Percentiles rank a stretch among this genome's conserved stretches.
These are phyloP conservation scores for Lamellibrachia satsuma DNA, from an alignment of 2,888 invertebrate genomes.

Conservation along the genomic window DNA sequence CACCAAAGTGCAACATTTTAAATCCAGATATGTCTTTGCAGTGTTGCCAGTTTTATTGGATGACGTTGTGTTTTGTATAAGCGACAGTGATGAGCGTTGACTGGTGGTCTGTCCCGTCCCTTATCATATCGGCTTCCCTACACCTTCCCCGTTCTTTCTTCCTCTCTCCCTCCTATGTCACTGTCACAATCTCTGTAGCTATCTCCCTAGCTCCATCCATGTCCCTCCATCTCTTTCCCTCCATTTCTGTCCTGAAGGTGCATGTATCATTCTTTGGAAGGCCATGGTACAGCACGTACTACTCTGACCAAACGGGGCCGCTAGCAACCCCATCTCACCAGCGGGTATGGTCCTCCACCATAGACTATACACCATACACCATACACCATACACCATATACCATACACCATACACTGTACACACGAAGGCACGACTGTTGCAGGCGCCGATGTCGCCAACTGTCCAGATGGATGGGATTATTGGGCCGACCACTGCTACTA, in stretches of 20 bases:
- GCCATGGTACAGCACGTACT: too few relatives aligned
- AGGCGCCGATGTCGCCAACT: background rate
- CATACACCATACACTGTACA: background rate
- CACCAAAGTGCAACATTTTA: too few relatives aligned
- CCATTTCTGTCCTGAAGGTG: too few relatives aligned
- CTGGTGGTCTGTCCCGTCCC: background rate
- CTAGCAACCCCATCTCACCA: too few relatives aligned
- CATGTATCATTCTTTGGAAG: too few relatives aligned
- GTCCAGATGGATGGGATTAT: background rate
- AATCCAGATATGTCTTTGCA: too few relatives aligned
- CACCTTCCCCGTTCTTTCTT: background rate
- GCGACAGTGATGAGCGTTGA: background rate
- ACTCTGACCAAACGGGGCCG: too few relatives aligned
- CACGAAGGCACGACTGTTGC: background rate
- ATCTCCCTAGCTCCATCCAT: background rate
- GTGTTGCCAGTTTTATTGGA: background rate
- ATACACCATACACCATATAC: background rate
- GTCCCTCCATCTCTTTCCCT: background rate
- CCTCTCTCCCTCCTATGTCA: background rate
- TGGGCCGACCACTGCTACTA: conserved; percentile 17
- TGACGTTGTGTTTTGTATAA: background rate
- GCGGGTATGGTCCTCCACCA: too few relatives aligned
- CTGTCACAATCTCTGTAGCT: background rate
- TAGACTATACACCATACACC: background rate
- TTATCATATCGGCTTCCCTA: background rate